phyloP scores from a whole-genome alignment of 2,888 invertebrate genomes.

The Mantis religiosa region DNA sequence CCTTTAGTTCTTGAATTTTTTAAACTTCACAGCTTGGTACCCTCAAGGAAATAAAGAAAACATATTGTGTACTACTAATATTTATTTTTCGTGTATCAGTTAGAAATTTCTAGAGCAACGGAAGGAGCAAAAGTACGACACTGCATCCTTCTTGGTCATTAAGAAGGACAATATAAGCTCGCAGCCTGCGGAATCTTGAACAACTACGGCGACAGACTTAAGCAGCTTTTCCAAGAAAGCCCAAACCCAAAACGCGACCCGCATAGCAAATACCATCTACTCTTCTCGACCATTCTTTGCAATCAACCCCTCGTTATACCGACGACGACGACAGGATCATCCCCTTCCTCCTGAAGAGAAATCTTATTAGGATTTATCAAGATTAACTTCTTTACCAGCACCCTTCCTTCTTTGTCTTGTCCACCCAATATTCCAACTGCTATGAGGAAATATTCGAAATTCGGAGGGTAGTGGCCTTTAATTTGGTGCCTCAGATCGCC shows the following conservation, averaged over 20 bases:
- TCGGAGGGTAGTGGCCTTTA: not conserved
- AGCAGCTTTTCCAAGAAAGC: not conserved
- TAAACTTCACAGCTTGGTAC: no score
- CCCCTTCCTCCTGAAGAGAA: not conserved
- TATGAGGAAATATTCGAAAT: not conserved
- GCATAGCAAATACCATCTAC: not conserved
- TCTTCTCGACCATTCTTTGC: not conserved
- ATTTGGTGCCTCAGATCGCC: not conserved
- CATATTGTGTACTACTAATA: no score
- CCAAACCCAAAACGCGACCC: not conserved
- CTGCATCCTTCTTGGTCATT: no score
- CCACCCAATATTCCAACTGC: not conserved
- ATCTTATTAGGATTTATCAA: conserved; percentile 8
- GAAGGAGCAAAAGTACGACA: no score
- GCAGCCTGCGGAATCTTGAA: not conserved
- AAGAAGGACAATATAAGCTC: no score
- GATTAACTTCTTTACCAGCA: not conserved
- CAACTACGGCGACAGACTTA: not conserved
- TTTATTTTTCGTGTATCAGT: no score
- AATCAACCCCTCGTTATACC: conserved; percentile 8
- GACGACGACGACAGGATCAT: not conserved
- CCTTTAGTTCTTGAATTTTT: no score
- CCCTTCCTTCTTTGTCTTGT: not conserved
- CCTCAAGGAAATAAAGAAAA: no score
- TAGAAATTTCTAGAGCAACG: no score